A percentile compares a stretch with the other conserved stretches of the same genome.
phyloP scores from a whole-genome alignment of 2,113 vertebrate genomes.

The Calyptomena viridis region DNA sequence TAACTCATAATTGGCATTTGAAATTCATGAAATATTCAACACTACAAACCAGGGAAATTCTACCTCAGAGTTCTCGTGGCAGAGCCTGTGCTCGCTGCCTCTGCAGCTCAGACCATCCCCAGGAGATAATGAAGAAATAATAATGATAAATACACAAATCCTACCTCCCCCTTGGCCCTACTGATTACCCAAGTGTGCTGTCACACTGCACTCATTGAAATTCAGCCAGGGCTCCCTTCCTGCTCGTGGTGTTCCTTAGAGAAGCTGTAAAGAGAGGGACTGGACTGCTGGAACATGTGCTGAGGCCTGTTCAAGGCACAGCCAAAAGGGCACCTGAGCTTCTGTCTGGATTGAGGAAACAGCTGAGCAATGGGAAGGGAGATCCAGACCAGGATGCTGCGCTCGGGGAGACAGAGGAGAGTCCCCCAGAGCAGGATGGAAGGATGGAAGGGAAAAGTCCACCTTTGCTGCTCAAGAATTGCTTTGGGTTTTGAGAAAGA shows the following conservation, averaged over 20 bases:
- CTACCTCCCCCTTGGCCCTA: neutral
- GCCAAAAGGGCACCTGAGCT: neutral
- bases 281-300: neutral
- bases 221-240: neutral
- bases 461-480: neutral
- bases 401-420: neutral
- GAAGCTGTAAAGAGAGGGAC: neutral
- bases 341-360: neutral
- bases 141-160: neutral
- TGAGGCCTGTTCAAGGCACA: neutral
- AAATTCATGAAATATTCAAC: constrained; percentile 45
- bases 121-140: neutral
- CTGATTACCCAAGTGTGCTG: neutral
- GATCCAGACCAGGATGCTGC: neutral
- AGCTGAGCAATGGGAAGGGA: neutral
- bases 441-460: neutral
- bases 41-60: constrained; percentile 7
- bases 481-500: neutral
- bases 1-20: constrained; percentile 24
- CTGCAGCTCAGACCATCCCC: neutral
- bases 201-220: neutral
- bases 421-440: neutral
- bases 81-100: neutral
- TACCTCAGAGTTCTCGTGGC: neutral
- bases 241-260: neutral